Conservation (phyloP, 92 coral and sea anemone species). For the Umimayanthus kanabou region DNA sequence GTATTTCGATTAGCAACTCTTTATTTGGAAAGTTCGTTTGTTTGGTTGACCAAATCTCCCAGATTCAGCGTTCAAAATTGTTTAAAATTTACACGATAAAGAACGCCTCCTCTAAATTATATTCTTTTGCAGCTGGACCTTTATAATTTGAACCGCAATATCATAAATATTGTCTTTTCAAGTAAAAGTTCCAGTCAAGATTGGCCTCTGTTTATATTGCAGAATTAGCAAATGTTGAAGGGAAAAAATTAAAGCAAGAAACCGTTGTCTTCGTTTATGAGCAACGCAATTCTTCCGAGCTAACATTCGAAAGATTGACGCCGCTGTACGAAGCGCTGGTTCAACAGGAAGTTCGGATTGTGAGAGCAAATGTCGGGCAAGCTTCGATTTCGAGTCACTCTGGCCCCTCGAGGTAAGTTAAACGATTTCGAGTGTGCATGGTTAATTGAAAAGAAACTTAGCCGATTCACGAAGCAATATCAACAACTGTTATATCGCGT, state of each 20-base stretch:
- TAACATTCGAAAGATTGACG: neutral
- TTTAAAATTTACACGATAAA: no score
- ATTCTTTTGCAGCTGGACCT: neutral
- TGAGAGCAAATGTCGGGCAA: neutral
- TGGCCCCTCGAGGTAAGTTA: slow-evolving; percentile 14
- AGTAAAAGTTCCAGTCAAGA: slow-evolving; percentile 13
- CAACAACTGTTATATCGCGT: slow-evolving; percentile 15
- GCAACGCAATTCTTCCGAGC: slow-evolving; percentile 25
- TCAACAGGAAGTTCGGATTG: neutral
- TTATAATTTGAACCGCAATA: no score
- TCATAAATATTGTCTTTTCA: neutral
- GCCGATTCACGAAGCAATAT: neutral
- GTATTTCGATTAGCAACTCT: neutral
- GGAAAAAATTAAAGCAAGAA: slow-evolving; percentile 5
- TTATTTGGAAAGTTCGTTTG: neutral
- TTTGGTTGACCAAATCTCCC: neutral
- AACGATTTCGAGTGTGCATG: neutral
- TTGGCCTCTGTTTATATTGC: slow-evolving; percentile 16
- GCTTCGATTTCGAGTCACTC: slow-evolving; percentile 11
- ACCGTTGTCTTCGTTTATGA: slow-evolving; percentile 24
- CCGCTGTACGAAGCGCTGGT: neutral
- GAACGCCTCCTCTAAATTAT: no score
- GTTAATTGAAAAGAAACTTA: slow-evolving; percentile 15
- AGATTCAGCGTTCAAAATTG: neutral
- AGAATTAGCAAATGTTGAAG: slow-evolving; percentile 14